Percentiles rank a stretch among this genome's conserved stretches.
Conservation (phyloP, 53 echinoderm and acorn worm genomes). For the Paracentrotus lividus region DNA sequence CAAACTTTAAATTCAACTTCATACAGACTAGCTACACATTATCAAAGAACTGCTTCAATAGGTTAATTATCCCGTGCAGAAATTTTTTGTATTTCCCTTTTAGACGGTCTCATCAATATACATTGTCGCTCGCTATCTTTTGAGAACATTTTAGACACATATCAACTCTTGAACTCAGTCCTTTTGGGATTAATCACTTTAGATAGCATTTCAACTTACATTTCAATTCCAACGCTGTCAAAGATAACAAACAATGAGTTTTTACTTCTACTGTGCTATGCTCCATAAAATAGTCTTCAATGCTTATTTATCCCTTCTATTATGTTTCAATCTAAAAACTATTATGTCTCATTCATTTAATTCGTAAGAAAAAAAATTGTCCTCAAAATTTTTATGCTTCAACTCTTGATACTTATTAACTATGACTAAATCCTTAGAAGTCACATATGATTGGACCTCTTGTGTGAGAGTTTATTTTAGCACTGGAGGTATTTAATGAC, state of each 20-base stretch:
- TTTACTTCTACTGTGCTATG: not conserved
- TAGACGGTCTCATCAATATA: too few relatives aligned
- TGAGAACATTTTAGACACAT: too few relatives aligned
- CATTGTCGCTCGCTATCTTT: too few relatives aligned
- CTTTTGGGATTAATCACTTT: too few relatives aligned
- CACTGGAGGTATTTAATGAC: not conserved
- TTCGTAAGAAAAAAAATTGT: not conserved
- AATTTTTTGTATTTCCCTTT: too few relatives aligned
- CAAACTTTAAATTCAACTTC: conserved; percentile 70
- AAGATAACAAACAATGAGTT: not conserved
- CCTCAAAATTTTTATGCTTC: not conserved
- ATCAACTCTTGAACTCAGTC: too few relatives aligned
- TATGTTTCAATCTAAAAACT: not conserved
- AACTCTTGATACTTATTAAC: not conserved
- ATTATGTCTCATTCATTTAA: too few relatives aligned
- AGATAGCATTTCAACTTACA: not conserved
- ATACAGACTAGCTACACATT: not conserved
- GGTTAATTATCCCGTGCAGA: not conserved
- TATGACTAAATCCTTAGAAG: not conserved
- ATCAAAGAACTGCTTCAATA: not conserved
- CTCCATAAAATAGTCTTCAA: not conserved
- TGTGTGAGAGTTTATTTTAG: not conserved
- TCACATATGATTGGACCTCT: not conserved
- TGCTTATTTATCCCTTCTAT: not conserved
- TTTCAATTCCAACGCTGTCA: not conserved